Evolutionary conservation across 2,888 invertebrate genomes (phyloP).

Genomic region (Uloborus plumipes): DNA sequence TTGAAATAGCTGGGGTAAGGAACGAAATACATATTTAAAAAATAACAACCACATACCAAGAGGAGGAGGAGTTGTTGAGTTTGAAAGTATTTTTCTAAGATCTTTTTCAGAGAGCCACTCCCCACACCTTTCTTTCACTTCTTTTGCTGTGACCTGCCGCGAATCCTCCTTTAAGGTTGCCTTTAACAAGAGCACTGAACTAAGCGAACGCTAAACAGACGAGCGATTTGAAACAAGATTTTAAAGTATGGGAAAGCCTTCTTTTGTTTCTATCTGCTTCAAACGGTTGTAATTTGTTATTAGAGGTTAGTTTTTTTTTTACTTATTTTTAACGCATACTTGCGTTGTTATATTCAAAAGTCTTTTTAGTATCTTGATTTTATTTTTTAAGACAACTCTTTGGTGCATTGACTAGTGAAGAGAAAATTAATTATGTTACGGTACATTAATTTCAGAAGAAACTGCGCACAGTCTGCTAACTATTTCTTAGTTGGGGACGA

Average conservation of each 20-base stretch:
- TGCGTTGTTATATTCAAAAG: too few relatives aligned
- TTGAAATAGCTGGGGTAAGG: not conserved
- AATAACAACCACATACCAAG: slow-evolving; percentile 3
- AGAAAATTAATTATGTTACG: too few relatives aligned
- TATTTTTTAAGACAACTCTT: too few relatives aligned
- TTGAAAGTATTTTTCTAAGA: slow-evolving; percentile 12
- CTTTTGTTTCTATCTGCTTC: not conserved
- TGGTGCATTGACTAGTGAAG: too few relatives aligned
- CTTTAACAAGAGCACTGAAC: slow-evolving; percentile 52
- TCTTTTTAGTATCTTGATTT: too few relatives aligned
- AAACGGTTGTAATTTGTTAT: not conserved
- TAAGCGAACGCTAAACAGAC: slow-evolving; percentile 35
- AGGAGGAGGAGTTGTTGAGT: slow-evolving; percentile 14
- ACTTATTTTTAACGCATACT: too few relatives aligned
- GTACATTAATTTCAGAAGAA: too few relatives aligned
- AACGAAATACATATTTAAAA: not conserved
- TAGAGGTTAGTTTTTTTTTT: too few relatives aligned
- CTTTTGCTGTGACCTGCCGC: slow-evolving; percentile 27
- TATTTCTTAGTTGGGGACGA: too few relatives aligned
- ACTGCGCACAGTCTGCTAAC: too few relatives aligned
- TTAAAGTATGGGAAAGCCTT: slow-evolving; percentile 24
- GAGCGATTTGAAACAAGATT: slow-evolving; percentile 37
- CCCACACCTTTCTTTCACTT: slow-evolving; percentile 41
- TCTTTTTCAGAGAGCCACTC: slow-evolving; percentile 38
- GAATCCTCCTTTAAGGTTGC: slow-evolving; percentile 32